These are phyloP conservation scores for Isoperla grammatica DNA, from an alignment of 2,888 invertebrate genomes.

Conservation along the genomic window DNA sequence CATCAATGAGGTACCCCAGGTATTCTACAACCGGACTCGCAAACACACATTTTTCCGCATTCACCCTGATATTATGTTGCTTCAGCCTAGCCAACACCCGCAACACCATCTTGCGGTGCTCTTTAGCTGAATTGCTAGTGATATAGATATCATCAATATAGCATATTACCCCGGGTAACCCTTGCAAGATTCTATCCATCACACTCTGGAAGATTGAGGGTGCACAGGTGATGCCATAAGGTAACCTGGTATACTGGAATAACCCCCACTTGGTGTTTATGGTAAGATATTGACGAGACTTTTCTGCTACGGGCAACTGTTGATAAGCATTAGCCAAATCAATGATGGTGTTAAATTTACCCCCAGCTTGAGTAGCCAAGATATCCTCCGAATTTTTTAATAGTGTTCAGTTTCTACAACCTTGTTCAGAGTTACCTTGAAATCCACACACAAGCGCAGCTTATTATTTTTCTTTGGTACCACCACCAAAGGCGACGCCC, in stretches of 20 bases:
- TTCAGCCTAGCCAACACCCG: slow-evolving; percentile 29
- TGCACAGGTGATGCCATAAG: neutral
- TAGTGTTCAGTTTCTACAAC: neutral
- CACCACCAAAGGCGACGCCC: slow-evolving; percentile 5
- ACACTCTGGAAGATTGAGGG: slow-evolving; percentile 1
- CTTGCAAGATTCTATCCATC: slow-evolving; percentile 14
- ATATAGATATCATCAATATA: slow-evolving; percentile 32
- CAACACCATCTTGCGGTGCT: slow-evolving; percentile 26
- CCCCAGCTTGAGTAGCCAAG: neutral
- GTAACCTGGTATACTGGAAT: neutral
- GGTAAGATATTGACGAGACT: neutral
- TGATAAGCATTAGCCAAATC: slow-evolving; percentile 9
- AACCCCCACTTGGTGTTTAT: neutral
- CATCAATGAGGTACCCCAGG: slow-evolving; percentile 30
- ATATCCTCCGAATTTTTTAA: neutral
- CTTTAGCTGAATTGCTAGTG: slow-evolving; percentile 3
- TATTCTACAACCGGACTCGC: slow-evolving; percentile 31
- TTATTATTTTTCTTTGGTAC: slow-evolving; percentile 11
- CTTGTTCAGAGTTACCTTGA: neutral
- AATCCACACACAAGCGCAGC: neutral
- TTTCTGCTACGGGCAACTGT: neutral
- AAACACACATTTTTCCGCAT: slow-evolving; percentile 33
- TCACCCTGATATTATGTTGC: slow-evolving; percentile 32
- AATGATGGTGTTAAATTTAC: neutral
- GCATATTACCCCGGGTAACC: slow-evolving; percentile 19